Evolutionary conservation across 2,888 invertebrate genomes (phyloP).

Genomic region (Tiphia femorata): DNA sequence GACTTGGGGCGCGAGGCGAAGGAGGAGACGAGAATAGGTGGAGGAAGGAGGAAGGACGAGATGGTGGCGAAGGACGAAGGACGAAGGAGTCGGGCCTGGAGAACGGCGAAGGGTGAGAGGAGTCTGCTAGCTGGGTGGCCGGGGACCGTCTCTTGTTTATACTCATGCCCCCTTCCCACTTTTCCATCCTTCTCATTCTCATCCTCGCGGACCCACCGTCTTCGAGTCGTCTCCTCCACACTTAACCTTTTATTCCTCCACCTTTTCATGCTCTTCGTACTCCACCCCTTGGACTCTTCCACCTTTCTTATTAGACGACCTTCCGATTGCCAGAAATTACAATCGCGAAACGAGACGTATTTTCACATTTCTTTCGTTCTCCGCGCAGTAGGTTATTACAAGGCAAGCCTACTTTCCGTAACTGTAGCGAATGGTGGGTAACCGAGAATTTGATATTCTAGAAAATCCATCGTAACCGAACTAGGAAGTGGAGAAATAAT

Average conservation of each 20-base stretch:
- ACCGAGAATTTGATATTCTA: no score
- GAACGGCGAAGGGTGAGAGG: constrained; percentile 43
- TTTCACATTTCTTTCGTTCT: no score
- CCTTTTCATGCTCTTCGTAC: constrained; percentile 13
- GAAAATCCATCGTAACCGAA: no score
- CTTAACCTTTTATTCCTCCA: not conserved
- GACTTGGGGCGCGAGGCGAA: no score
- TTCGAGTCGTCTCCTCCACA: constrained; percentile 15
- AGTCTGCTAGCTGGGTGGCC: constrained; percentile 65
- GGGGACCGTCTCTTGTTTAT: constrained; percentile 51
- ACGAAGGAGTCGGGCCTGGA: constrained; percentile 42
- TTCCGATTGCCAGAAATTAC: no score
- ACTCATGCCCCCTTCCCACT: constrained; percentile 30
- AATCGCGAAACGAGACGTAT: no score
- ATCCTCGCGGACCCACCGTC: no score
- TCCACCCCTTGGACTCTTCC: constrained; percentile 10
- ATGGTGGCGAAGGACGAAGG: constrained; percentile 32
- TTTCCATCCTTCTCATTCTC: constrained; percentile 17
- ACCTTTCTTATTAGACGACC: constrained; percentile 15
- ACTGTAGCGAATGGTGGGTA: no score
- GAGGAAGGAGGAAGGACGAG: constrained; percentile 32
- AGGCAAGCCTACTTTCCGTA: no score
- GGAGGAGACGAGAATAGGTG: constrained; percentile 2
- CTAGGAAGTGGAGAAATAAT: no score
- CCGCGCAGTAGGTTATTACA: no score